phyloP scores from a whole-genome alignment of 2,113 vertebrate species.

The Zosterops lateralis region DNA sequence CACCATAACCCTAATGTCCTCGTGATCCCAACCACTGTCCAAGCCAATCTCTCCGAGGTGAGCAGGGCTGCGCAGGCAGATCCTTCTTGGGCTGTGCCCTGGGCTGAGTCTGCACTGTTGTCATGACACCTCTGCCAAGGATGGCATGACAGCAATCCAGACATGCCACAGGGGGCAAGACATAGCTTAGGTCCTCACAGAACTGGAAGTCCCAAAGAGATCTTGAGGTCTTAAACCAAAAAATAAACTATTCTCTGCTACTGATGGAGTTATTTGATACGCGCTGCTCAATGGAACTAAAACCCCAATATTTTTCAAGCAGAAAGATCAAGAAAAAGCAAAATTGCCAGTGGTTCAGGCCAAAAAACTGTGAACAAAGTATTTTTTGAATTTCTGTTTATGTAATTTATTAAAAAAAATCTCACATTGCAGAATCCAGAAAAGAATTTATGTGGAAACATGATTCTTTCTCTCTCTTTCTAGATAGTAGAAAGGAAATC shows the following conservation, averaged over 20 bases:
- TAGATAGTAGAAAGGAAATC: neutral
- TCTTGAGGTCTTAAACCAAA: neutral
- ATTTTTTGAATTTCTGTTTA: neutral
- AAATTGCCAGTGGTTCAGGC: neutral
- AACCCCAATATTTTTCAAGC: neutral
- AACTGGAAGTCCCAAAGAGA: neutral
- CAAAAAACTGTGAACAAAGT: neutral
- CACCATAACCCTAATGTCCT: neutral
- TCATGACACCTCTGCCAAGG: rapidly evolving
- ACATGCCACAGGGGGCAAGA: neutral
- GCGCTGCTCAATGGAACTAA: neutral
- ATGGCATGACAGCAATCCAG: rapidly evolving
- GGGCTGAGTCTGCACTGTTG: neutral
- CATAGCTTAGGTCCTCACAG: neutral
- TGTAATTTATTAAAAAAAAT: neutral
- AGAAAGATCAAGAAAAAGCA: neutral
- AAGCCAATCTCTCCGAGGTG: rapidly evolving
- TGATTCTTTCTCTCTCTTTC: neutral
- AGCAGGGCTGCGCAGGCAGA: neutral
- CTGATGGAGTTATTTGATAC: neutral
- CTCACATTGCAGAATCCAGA: neutral
- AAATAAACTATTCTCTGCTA: neutral
- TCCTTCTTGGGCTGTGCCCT: rapidly evolving
- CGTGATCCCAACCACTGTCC: rapidly evolving
- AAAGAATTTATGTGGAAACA: neutral